Conservation (phyloP, 2,888 invertebrate genomes). For the Chouioia cunea region DNA sequence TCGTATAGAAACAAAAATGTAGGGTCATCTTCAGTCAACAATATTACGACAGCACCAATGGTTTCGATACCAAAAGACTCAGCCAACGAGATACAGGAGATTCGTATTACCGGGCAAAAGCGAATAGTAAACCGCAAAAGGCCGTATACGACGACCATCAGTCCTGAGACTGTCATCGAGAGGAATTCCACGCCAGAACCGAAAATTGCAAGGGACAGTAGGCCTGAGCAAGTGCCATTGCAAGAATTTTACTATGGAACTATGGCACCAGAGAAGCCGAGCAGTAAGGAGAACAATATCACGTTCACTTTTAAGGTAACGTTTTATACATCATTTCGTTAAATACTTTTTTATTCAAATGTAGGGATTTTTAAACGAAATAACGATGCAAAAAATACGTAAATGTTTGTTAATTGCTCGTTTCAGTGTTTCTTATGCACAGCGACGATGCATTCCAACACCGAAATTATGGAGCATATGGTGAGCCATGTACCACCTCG, state of each 20-base stretch:
- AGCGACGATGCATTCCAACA: conserved; percentile 61
- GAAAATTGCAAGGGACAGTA: conserved; percentile 48
- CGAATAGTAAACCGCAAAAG: conserved; percentile 27
- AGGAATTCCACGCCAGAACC: conserved; percentile 58
- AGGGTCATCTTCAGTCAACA: not conserved
- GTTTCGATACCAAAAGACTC: conserved; percentile 51
- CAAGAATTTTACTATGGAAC: conserved; percentile 65
- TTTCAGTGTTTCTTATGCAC: conserved; percentile 62
- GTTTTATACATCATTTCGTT: not conserved
- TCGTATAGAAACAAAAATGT: conserved; percentile 57
- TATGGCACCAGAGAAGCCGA: conserved; percentile 59
- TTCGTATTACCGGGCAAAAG: no score
- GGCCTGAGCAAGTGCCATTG: conserved; percentile 55
- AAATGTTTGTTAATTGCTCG: not conserved
- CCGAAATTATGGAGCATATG: conserved; percentile 66
- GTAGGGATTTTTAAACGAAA: not conserved
- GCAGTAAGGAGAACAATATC: conserved; percentile 55
- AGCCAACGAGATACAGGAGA: not conserved
- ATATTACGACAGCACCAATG: conserved; percentile 51
- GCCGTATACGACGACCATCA: conserved; percentile 21
- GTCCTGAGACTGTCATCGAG: conserved; percentile 36
- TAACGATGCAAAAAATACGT: not conserved
- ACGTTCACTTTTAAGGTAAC: conserved; percentile 60
- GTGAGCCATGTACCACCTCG: conserved; percentile 63
- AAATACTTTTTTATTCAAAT: conserved; percentile 9